Base-by-base conservation (phyloP, 1,140 invertebrate genomes). In the Hylyphantes graminicola region DNA sequence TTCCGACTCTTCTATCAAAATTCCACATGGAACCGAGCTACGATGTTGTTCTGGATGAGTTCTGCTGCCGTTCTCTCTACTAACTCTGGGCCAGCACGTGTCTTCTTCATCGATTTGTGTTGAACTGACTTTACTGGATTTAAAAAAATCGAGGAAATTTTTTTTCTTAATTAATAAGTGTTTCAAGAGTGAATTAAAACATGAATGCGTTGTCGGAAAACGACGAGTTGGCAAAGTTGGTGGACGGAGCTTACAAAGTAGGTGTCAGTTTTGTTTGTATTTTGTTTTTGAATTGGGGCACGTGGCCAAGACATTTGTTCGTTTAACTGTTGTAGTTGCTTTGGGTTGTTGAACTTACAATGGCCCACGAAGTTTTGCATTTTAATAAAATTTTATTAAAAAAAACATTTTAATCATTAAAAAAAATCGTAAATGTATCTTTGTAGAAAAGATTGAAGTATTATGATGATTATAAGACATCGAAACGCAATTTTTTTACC, bases 161-260 rank as follows among this genome's bases (percentile, higher is more conserved):
- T 55, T 9, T 12, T 59, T 74, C 10, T 19, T 6, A 19, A 55
- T 17, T 15, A 4, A 57, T 19, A 10, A 65, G 8, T 35, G 19
- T 57, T 80, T 59, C 21, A 21, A 19, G 57, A 75, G 13, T 68
- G 10, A 70, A 61, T 13, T 61, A 35, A 61, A 81, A 59, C 13
- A 83, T 83, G 80, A 83, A 83, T 83, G 15, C 67, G 10, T 54
- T 85, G 64, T 59, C 82, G 7, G 82, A 85, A 35, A 85, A 61
- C 35, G 82, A 85, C n/a, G 82, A 85, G 61, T 10, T 85, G 53
- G 82, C 73, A 15, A 85, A 85, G 74, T 77, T 85, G 65, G 74
- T 85, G n/a, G 82, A 85, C 48, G 82, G 82, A 17, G 82, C 82
- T 77, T 85, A 85, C 10, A 85, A 85, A 77, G 82, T 85, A 54